Percentiles rank a stretch among this genome's conserved stretches.
These are phyloP conservation scores for Vanacampus margaritifer DNA, from an alignment of 2,113 vertebrate species.

Conservation along the genomic window DNA sequence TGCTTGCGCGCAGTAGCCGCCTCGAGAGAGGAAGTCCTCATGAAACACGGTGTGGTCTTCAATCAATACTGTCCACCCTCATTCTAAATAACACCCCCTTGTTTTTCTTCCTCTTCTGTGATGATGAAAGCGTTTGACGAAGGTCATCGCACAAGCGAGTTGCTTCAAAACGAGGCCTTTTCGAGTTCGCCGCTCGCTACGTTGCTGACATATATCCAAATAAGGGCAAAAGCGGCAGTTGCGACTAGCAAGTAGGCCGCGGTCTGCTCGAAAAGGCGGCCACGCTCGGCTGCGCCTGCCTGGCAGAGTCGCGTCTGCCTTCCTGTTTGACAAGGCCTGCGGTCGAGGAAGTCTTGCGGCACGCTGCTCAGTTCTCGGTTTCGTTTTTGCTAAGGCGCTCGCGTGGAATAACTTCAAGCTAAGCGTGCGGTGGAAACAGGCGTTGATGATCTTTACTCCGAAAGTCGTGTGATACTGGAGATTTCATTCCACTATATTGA, in stretches of 20 bases:
- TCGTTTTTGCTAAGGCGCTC: conserved; percentile 46
- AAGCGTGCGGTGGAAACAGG: neutral
- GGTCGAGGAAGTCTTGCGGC: conserved; percentile 39
- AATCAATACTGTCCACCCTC: neutral
- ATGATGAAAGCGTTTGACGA: neutral
- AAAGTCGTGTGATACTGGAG: neutral
- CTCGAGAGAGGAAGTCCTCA: conserved; percentile 57
- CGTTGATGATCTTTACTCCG: neutral
- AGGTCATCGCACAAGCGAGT: neutral
- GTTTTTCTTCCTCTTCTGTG: neutral
- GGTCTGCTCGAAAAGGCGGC: conserved; percentile 24
- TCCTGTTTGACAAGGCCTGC: conserved; percentile 42
- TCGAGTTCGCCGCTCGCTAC: neutral
- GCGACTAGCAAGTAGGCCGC: conserved; percentile 41
- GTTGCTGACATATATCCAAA: conserved; percentile 62
- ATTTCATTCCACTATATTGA: neutral
- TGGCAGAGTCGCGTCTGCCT: conserved; percentile 37
- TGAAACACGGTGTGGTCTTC: conserved; percentile 27
- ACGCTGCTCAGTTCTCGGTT: conserved; percentile 41
- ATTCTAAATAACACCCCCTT: neutral
- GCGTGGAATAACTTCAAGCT: conserved; percentile 34
- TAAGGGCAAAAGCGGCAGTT: conserved; percentile 64
- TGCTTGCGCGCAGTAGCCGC: conserved; percentile 26
- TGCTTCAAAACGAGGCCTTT: conserved; percentile 2
- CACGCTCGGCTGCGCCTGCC: conserved; percentile 8